Base-by-base conservation (phyloP, 2,888 invertebrate species). In the Danaus chrysippus region DNA sequence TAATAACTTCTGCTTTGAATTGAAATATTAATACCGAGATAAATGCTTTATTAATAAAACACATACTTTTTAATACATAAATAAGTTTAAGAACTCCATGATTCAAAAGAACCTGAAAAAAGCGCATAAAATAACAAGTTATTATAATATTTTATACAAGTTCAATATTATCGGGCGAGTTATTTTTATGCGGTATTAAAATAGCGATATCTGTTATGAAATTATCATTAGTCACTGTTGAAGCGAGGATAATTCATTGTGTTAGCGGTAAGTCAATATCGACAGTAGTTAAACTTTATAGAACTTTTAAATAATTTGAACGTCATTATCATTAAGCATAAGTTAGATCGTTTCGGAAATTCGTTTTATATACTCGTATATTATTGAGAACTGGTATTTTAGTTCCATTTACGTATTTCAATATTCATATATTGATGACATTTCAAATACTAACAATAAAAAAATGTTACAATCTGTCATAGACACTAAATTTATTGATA, bases 221-320 rank as follows among this genome's bases (percentile, higher is more conserved):
- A 79, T 83, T 83, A 84, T 82, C 79, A 81, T 68, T 76, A 75
- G 72, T 72, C 71, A 73, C 71, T 71, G 71, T 80, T 78, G 78
- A 71, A 71, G 76, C 75, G 68, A 46, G 46, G 15, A 46, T 46
- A 70, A 75, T 70, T 76, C 78, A 82, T 82, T 77, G 79, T 81
- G 82, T 86, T 84, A 86, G 81, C 82, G 75, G 69, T 76, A 78
- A 80, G 80, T 83, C 84, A 84, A 82, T 84, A 83, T 78, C 77
- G 77, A 67, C 71, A 77, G 82, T 76, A 82, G 76, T 88, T 84
- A 85, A 86, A 85, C 76, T 87, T 89, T 84, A 88, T 83, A 68
- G 77, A 76, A 73, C 74, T 75, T 78, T 81, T 86, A 85, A 85
- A 87, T 88, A 83, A 86, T 85, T 84, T 84, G 80, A 83, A 79